These are phyloP conservation scores for Gavialis gangeticus DNA, from an alignment of 2,113 vertebrate genomes.

Conservation along the genomic window DNA sequence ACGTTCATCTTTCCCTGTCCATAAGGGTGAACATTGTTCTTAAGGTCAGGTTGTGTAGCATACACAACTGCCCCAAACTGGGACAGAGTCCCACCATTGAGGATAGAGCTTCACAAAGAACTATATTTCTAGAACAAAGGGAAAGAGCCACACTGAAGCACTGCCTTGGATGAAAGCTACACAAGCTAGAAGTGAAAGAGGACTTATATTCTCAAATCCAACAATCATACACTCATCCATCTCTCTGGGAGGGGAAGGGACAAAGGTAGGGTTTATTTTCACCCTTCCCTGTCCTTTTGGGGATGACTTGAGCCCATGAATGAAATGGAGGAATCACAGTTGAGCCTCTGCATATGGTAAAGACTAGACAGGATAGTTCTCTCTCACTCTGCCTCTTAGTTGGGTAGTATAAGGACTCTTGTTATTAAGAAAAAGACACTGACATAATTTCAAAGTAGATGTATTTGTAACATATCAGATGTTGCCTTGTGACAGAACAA, in stretches of 20 bases:
- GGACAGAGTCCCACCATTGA: too few relatives aligned
- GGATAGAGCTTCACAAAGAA: fast-evolving
- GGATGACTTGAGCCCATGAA: too few relatives aligned
- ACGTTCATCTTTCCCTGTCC: not conserved
- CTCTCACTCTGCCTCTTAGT: not conserved
- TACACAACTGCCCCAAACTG: fast-evolving
- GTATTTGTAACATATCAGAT: not conserved
- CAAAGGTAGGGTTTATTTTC: not conserved
- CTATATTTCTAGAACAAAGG: not conserved
- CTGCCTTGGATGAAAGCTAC: not conserved
- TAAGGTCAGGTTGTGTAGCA: not conserved
- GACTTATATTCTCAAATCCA: not conserved
- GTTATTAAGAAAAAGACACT: not conserved
- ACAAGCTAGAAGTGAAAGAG: not conserved
- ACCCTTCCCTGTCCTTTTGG: not conserved
- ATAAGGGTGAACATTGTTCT: not conserved
- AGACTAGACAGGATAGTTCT: fast-evolving
- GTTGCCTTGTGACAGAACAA: not conserved
- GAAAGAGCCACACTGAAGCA: not conserved
- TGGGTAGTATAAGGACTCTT: not conserved
- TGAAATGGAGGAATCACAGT: too few relatives aligned
- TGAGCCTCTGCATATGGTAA: not conserved
- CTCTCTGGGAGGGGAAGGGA: not conserved
- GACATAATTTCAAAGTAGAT: not conserved
- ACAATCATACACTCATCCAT: not conserved